These are phyloP conservation scores for Dromococcyx pavoninus DNA, from an alignment of 2,797 vertebrate species.

Conservation along the genomic window DNA sequence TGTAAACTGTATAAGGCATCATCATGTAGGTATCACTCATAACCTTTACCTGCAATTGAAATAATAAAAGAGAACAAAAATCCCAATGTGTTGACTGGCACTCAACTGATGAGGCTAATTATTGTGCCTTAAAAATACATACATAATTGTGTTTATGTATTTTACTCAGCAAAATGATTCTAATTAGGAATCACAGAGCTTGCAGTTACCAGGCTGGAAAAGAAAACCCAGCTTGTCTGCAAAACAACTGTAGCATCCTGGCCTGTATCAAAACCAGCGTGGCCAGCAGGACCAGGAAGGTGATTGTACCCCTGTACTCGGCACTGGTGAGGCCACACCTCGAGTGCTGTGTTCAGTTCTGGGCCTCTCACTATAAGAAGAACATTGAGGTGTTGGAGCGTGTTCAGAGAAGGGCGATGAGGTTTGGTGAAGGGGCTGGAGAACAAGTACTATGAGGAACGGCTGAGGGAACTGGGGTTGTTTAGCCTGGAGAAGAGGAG, in stretches of 20 bases:
- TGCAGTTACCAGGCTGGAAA: slow-evolving; percentile 27
- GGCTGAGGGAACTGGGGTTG: too few species aligned
- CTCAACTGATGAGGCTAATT: not conserved
- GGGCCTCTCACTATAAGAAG: too few species aligned
- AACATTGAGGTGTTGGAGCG: too few species aligned
- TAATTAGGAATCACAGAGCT: slow-evolving; percentile 56
- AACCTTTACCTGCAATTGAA: not conserved
- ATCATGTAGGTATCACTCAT: not conserved
- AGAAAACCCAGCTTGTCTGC: not conserved
- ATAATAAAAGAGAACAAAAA: slow-evolving; percentile 5
- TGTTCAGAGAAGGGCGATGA: too few species aligned
- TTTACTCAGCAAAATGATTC: slow-evolving; percentile 54
- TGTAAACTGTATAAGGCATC: not conserved
- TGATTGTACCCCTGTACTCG: too few species aligned
- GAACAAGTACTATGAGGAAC: too few species aligned
- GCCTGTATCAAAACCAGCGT: too few species aligned
- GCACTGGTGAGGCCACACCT: too few species aligned
- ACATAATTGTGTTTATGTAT: slow-evolving; percentile 39
- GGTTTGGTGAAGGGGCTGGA: too few species aligned
- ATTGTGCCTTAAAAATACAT: slow-evolving; percentile 3
- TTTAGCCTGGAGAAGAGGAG: too few species aligned
- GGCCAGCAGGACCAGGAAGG: too few species aligned
- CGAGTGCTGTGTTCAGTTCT: too few species aligned
- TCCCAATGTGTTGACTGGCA: not conserved
- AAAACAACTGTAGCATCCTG: slow-evolving; percentile 13